Evolutionary conservation across 2,888 invertebrate genomes (phyloP).

Genomic region (Frankliniella fusca): DNA sequence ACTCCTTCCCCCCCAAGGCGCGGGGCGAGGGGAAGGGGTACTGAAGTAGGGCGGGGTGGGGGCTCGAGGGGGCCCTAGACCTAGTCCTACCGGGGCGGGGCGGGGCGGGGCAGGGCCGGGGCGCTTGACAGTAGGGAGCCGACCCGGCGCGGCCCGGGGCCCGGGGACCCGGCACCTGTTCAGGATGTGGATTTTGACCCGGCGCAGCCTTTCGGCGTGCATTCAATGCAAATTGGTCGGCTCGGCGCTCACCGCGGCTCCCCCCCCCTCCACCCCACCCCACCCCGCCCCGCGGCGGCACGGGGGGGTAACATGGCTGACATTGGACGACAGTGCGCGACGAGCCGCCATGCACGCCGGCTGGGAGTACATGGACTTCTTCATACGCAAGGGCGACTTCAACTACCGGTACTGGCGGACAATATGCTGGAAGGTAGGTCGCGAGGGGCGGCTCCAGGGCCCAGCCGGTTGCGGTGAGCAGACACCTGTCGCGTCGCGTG

Average conservation of each 20-base stretch:
- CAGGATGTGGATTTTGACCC: constrained; percentile 8
- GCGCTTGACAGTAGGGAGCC: neutral
- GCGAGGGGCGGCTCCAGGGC: neutral
- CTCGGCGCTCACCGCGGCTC: neutral
- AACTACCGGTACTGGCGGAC: constrained; percentile 21
- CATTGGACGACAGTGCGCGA: neutral
- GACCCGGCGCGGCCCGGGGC: neutral
- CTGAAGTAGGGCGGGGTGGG: neutral
- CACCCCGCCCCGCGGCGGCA: neutral
- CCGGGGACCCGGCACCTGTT: neutral
- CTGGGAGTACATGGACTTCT: constrained; percentile 16
- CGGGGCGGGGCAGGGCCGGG: neutral
- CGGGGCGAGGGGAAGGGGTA: neutral
- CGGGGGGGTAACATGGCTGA: neutral
- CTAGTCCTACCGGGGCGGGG: neutral
- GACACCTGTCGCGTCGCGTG: too few relatives aligned
- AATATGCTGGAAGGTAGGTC: neutral
- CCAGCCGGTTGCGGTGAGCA: neutral
- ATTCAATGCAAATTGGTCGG: constrained; percentile 20
- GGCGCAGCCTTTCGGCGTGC: neutral
- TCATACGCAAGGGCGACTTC: constrained; percentile 22
- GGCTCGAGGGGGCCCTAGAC: neutral
- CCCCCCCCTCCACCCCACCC: neutral
- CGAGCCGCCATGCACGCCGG: neutral
- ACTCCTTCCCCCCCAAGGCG: too few relatives aligned